phyloP scores from a whole-genome alignment of 23 tunicate genomes.

The Oikopleura dioica region DNA sequence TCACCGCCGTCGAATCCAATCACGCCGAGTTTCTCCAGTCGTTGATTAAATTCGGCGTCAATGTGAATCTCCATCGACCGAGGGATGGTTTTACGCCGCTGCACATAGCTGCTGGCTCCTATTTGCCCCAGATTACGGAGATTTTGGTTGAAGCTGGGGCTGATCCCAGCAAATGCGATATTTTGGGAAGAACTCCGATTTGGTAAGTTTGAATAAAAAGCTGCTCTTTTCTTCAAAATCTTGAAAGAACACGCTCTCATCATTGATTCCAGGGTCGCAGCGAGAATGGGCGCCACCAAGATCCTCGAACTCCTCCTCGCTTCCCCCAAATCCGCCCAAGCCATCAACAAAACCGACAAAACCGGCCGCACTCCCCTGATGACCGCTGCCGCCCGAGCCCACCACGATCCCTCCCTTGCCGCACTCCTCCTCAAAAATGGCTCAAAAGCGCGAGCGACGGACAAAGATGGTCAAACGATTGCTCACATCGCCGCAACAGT shows the following conservation, averaged over 20 bases:
- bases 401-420: not conserved
- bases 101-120: not conserved
- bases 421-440: not conserved
- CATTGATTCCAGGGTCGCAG: no score
- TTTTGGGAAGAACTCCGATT: not conserved
- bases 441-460: not conserved
- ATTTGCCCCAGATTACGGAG: not conserved
- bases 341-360: not conserved
- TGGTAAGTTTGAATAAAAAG: no score
- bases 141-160: not conserved
- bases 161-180: slow-evolving; percentile 12
- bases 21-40: not conserved
- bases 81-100: slow-evolving; percentile 3
- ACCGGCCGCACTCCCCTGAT: slow-evolving; percentile 5
- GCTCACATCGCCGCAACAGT: not conserved
- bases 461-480: not conserved
- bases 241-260: no score
- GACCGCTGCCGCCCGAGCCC: not conserved
- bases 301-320: not conserved
- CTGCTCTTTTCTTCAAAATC: no score
- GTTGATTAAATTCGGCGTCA: not conserved
- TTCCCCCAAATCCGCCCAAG: not conserved
- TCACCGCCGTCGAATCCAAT: slow-evolving; percentile 10
- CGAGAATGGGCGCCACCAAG: not conserved
- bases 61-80: not conserved